Base-by-base conservation (phyloP, 2,797 vertebrate species). In the Chelmon rostratus region DNA sequence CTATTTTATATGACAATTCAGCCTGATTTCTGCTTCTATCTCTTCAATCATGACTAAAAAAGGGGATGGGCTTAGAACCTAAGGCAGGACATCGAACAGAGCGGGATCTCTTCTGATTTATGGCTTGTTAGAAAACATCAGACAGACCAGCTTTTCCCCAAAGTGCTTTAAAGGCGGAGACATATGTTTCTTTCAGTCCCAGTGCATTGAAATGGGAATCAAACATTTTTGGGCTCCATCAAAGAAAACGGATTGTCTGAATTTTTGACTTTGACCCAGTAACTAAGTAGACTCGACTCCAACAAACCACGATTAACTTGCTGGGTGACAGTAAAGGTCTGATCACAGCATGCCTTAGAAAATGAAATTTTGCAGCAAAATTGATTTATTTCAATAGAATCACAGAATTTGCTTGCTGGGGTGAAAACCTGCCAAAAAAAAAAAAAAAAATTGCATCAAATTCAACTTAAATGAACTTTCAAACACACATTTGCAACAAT, bases 91-190 rank as follows among this genome's bases (percentile, higher is more conserved):
- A 53, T 63, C 6, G 18, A 23, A 44, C 12, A 46, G 69, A 33
- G 25, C 10, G 9, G 25, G 12, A 42, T 73, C 70, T 49, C 13
- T 18, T 71, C 25, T 57, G 25, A 61, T 71, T 33, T 25, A 25
- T 42, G 21, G 3, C 68, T 23, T 65, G 11, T 38, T n/a, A 44
- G 18, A 47, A 65, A 70, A 46, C 35, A 56, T 57, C 59, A 50
- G 21, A 68, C 46, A 49, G 35, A 68, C 57, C 23, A 25, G 23
- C 50, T 25, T 8, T 42, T 49, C 23, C 62, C 33, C 15, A 47
- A 31, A 35, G 59, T 23, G 3, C 15, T 44, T 18, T 44, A 44
- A 44, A 16, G 2, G 11, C 11, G 44, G 2, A 44, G 9, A 53
- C 19, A 31, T 31, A 4, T 31, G 52, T 54, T 16, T 54, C 25